Conservation (phyloP, 2,888 invertebrate species). For the Rotaria magnacalcarata region DNA sequence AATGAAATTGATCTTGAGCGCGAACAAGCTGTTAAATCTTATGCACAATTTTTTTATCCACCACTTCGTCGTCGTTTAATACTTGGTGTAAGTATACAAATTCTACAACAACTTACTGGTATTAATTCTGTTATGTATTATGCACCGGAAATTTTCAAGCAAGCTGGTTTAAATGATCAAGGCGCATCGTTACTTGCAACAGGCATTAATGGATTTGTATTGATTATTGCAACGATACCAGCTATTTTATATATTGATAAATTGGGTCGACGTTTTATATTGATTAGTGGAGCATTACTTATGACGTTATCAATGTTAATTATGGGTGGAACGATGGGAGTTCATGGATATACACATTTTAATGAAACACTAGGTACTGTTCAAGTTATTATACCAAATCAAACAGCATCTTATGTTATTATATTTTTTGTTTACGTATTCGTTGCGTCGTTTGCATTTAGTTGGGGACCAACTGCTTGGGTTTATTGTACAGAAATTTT, state of each 20-base stretch:
- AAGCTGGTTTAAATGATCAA: not conserved
- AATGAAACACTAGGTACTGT: not conserved
- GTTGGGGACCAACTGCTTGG: not conserved
- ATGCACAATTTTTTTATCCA: not conserved
- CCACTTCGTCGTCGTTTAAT: not conserved
- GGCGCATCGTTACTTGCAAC: not conserved
- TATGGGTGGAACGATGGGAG: not conserved
- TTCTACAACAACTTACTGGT: not conserved
- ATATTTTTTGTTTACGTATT: no score
- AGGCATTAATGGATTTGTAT: not conserved
- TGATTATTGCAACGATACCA: not conserved
- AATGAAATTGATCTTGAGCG: not conserved
- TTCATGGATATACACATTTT: not conserved
- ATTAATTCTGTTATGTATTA: constrained; percentile 23
- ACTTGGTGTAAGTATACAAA: not conserved
- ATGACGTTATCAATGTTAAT: not conserved
- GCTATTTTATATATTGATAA: not conserved
- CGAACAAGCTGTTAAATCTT: not conserved
- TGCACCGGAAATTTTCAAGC: not conserved
- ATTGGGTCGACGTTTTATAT: not conserved
- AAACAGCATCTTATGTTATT: not conserved
- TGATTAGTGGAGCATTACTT: not conserved
- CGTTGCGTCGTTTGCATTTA: no score
- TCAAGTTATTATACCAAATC: not conserved
- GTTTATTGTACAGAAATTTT: not conserved